Base-by-base conservation (phyloP, 1,140 invertebrate genomes). In the Rhizoglyphus robini region DNA sequence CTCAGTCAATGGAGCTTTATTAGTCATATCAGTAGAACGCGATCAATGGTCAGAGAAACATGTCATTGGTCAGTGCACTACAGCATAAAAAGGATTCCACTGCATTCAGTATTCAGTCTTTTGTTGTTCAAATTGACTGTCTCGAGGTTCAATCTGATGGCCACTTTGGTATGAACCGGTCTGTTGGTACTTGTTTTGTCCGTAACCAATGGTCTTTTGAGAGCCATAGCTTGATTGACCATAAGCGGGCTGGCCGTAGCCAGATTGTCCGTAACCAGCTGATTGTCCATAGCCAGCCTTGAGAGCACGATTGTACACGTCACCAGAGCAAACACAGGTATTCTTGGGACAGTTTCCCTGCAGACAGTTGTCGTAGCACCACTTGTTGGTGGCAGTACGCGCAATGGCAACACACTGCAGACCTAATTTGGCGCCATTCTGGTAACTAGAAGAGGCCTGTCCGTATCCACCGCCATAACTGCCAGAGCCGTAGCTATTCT, bases 361-460 rank as follows among this genome's bases (percentile, higher is more conserved):
- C 27, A 29, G 30, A 46, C 58, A 60, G 29, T 60, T 60, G 36
- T 60, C 58, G 15, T 60, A 29, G 15, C 58, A 60, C 58, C 58
- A 60, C 11, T 30, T n/a, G 27, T 60, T 32, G 15, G 36, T 41
- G 18, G 36, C 36, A 11, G 36, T 41, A 11, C 36, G 36, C 18
- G 36, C 36, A 11, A 41, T 41, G 36, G 36, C 36, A 8, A 41
- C 36, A 41, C 36, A 41, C 18, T 18, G 8, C 18, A 41, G 18
- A 41, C 18, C 8, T 41, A 18, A 41, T 41, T 41, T 41, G 36
- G 8, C 8, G 8, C 51, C 51, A 54, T 54, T 46, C 41, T 46
- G 41, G 41, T 46, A 46, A 23, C 41, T 23, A 15, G 15, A 23
- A 46, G 15, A 15, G 41, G 23, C 15, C 41, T 46, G 15, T 15